These are phyloP conservation scores for Brachymystax lenok DNA, from an alignment of 2,797 vertebrate genomes.

Conservation along the genomic window DNA sequence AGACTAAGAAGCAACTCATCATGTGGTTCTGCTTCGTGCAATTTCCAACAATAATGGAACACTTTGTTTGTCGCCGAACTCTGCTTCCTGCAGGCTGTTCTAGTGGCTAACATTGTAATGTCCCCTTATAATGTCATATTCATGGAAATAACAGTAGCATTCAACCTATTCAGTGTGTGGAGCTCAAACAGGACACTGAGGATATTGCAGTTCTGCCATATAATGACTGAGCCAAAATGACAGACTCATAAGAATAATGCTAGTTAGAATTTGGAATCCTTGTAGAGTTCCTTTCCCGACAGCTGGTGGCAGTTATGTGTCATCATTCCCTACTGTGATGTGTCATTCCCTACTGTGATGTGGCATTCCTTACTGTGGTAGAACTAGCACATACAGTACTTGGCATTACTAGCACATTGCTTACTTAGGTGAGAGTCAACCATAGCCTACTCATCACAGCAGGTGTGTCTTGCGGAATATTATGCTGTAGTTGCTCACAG, in stretches of 20 bases:
- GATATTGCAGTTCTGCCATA: conserved; percentile 14
- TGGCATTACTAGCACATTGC: conserved; percentile 6
- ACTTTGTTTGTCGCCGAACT: conserved; percentile 32
- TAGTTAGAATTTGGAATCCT: conserved; percentile 2
- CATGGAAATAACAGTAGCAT: conserved; percentile 15
- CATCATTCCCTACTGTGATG: conserved; percentile 53
- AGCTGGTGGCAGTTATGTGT: conserved; percentile 12
- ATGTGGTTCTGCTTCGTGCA: conserved; percentile 57
- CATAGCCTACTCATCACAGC: not conserved
- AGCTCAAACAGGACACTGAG: not conserved
- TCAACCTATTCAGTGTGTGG: conserved; percentile 25
- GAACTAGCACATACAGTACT: not conserved
- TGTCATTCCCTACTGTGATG: conserved; percentile 55
- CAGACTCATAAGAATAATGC: conserved; percentile 20
- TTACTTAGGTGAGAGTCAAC: not conserved
- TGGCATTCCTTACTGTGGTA: conserved; percentile 52
- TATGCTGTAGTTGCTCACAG: not conserved
- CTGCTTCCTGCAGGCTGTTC: conserved; percentile 23
- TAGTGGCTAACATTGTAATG: conserved; percentile 17
- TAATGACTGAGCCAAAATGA: conserved; percentile 55
- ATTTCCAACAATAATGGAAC: conserved; percentile 16
- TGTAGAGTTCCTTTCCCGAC: not conserved
- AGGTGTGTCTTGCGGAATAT: not conserved
- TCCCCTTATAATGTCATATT: conserved; percentile 5
- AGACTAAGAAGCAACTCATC: conserved; percentile 31